Evolutionary conservation across 1,140 invertebrate species (phyloP), one percentile per base, ranked within the genome.

Genomic region (Druon quercuslanigerum): DNA sequence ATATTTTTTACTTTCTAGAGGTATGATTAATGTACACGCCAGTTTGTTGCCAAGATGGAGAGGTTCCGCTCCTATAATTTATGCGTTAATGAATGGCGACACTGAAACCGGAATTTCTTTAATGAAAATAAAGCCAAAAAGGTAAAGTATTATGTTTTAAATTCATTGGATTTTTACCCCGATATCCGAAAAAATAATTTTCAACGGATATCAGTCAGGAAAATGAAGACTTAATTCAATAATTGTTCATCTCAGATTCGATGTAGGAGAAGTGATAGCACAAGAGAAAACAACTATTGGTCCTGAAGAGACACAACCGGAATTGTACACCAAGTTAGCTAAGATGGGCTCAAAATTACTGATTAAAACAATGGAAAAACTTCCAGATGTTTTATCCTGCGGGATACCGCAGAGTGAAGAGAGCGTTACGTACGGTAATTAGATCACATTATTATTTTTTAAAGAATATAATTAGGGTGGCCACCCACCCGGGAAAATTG

Each of bases 11-110:
- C 83, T 78, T 92, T 93, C 81, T 85, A 98, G 96, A 89, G 98
- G 98, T 16, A 97, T 98, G 92, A 91, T 98, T 52, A 98, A 98
- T 93, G 94, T 99, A 1, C 98, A 99, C 91, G 96, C 95, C 13
- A 98, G 97, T 91, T 87, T 99, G 50, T 88, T 99, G 81, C 98
- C 98, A 40, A 92, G 96, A 79, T 99, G 97, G 97, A 92, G 98
- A 89, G 98, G 98, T 50, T 96, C 98, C 57, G 95, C 97, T 13
- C 97, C 97, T 5, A 95, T 98, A 66, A 93, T 95, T 79, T 93
- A 97, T 90, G 93, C 96, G n/a, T 91, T 98, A 73, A 93, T 96
- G 74, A 95, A 96, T 92, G 97, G 96, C 40, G 98, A 99, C 87
- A 82, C 87, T 33, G 90, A 93, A 73, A 97, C 97, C 25, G 98